A percentile compares a stretch with the other conserved stretches of the same genome.
phyloP scores from a whole-genome alignment of 2,113 vertebrate species.

The Damaliscus lunatus region DNA sequence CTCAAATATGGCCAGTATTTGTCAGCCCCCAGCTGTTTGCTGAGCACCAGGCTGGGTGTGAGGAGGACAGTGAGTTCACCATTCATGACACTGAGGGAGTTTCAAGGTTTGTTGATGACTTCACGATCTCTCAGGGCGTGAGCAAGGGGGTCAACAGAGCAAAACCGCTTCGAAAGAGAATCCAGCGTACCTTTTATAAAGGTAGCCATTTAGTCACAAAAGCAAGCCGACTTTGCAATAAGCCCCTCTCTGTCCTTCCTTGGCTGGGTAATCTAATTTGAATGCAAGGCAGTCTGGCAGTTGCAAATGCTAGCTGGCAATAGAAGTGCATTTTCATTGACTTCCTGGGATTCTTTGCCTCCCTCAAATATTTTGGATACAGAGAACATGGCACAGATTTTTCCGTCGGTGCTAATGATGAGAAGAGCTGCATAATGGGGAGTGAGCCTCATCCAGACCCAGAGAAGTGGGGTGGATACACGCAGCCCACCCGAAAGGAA shows the following conservation, averaged over 20 bases:
- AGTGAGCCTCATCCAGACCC: slow-evolving; percentile 58
- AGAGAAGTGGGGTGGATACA: slow-evolving; percentile 63
- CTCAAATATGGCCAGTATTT: not conserved
- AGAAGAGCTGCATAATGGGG: slow-evolving; percentile 64
- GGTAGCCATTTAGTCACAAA: slow-evolving; percentile 50
- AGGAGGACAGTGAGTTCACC: not conserved
- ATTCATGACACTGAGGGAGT: not conserved
- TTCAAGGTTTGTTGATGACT: not conserved
- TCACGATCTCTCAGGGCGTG: not conserved
- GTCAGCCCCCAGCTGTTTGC: not conserved
- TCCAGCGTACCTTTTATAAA: not conserved
- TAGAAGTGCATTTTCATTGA: slow-evolving; percentile 73
- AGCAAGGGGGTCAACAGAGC: not conserved
- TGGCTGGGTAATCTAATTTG: slow-evolving; percentile 73
- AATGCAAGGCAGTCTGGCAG: slow-evolving; percentile 77
- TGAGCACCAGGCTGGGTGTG: not conserved
- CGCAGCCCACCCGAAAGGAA: slow-evolving; percentile 58
- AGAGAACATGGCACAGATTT: slow-evolving; percentile 74
- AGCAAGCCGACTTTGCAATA: slow-evolving; percentile 61
- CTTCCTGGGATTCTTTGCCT: slow-evolving; percentile 76
- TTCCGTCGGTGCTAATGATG: slow-evolving; percentile 66
- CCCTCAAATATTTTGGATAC: slow-evolving; percentile 78
- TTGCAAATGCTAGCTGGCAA: slow-evolving; percentile 76
- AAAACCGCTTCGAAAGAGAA: not conserved
- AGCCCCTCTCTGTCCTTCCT: slow-evolving; percentile 63